These are phyloP conservation scores for Lamellibrachia luymesi DNA, from an alignment of 1,140 invertebrate genomes.

Conservation along the genomic window DNA sequence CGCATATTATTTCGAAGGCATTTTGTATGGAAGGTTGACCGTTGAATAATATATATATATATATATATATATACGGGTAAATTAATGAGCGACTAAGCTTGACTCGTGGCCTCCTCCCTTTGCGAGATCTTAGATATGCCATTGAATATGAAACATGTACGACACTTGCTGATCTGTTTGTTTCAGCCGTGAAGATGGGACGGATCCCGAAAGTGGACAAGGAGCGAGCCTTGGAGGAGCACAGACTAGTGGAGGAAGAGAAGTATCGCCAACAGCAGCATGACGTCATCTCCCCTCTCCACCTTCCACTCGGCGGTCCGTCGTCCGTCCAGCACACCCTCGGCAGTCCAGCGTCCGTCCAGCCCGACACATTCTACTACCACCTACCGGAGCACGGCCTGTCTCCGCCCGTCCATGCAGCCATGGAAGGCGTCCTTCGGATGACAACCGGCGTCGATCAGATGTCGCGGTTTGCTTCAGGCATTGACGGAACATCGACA, in stretches of 20 bases:
- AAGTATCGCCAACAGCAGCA: conserved; percentile 9
- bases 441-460: conserved; percentile 10
- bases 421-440: conserved; percentile 11
- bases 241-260: neutral
- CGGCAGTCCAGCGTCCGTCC: conserved; percentile 7
- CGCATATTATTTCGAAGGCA: no score
- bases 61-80: no score
- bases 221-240: conserved; percentile 44
- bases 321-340: neutral
- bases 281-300: neutral
- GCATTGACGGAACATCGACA: neutral
- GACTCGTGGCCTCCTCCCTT: conserved; percentile 9
- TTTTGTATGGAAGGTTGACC: no score
- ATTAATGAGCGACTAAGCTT: no score
- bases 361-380: neutral
- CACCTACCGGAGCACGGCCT: neutral
- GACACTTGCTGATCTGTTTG: neutral
- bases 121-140: no score
- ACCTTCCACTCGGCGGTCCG: conserved; percentile 1
- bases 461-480: neutral
- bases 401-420: neutral
- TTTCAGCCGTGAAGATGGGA: conserved; percentile 54
- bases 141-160: neutral
- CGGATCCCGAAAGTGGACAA: conserved; percentile 54
- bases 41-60: no score